Evolutionary conservation across 2,113 vertebrate species (phyloP), one percentile per base, ranked within the genome.

Genomic region (Phainopepla nitens): DNA sequence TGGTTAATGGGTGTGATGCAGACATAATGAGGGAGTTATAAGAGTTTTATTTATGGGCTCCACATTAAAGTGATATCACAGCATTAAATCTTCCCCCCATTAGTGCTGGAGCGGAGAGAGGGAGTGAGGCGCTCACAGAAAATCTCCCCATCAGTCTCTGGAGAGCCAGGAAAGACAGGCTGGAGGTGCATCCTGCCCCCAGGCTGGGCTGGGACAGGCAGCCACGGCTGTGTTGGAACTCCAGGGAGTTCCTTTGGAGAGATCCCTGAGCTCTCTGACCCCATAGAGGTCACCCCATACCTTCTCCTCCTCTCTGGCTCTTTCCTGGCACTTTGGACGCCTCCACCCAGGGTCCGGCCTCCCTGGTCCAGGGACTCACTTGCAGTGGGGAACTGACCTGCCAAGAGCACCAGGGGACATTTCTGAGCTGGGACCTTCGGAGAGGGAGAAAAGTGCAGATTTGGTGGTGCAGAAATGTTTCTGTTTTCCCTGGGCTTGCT

Each of bases 21-120:
- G 92, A 31, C 13, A 0, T 80, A 95, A 95, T 70, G 92, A 91
- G 45, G 31, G 89, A 95, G 66, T 47, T 88, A 54, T 20, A 86
- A 80, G 91, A 77, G 75, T 78, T 95, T 95, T 97, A 96, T 96
- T 97, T 91, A 97, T 93, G 94, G 58, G 47, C 71, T 80, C 73
- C 82, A 72, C 95, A 62, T 93, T 90, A 83, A 77, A 93, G 94
- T 88, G 94, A 94, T 86, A 91, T 77, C 93, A 96, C 27, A 3
- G 82, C 66, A 87, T 91, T 97, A 96, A 96, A 96, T 96, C 95
- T 96, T 82, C 66, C 28, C 68, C 33, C 91, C 90, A 82, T 96
- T 94, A 94, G 82, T 28, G 28, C 70, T 94, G 4, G 35, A 5
- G 50, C 9, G 49, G 82, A 31, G 57, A 68, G 85, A 0, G 3